Percentiles rank a stretch among this genome's conserved stretches.
Conservation (phyloP, 2,797 vertebrate genomes). For the Kryptolebias ocellatus region DNA sequence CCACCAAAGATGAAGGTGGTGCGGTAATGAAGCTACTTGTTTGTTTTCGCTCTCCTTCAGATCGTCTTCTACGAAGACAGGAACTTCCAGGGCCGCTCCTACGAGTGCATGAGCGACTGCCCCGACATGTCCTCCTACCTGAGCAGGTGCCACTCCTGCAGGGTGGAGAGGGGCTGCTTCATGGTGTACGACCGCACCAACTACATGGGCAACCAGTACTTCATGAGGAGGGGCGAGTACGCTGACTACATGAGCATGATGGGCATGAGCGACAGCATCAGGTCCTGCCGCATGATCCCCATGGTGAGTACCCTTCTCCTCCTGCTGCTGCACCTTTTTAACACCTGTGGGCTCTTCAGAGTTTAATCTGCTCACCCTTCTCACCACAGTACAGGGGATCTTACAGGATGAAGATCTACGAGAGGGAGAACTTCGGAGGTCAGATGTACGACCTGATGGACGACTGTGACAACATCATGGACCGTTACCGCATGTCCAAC, state of each 20-base stretch:
- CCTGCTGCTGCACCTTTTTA: neutral
- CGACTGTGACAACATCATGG: slow-evolving; percentile 78
- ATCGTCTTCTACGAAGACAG: slow-evolving; percentile 81
- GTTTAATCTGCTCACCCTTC: slow-evolving; percentile 1
- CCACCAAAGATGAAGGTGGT: too few relatives aligned
- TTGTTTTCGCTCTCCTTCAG: slow-evolving; percentile 35
- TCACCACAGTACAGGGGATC: slow-evolving; percentile 72
- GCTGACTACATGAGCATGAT: slow-evolving; percentile 76
- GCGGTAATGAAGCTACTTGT: too few relatives aligned
- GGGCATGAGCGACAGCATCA: slow-evolving; percentile 72
- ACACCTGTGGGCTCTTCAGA: neutral
- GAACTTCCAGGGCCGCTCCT: slow-evolving; percentile 81
- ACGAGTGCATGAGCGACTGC: slow-evolving; percentile 79
- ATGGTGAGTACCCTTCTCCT: slow-evolving; percentile 54
- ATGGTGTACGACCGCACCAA: slow-evolving; percentile 77
- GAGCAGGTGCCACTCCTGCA: slow-evolving; percentile 80
- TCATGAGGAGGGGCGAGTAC: slow-evolving; percentile 78
- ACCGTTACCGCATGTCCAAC: slow-evolving; percentile 77
- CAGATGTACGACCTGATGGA: slow-evolving; percentile 79
- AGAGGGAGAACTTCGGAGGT: slow-evolving; percentile 80
- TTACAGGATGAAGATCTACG: slow-evolving; percentile 81
- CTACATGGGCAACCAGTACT: slow-evolving; percentile 79
- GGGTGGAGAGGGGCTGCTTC: slow-evolving; percentile 77
- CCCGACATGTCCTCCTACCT: slow-evolving; percentile 78
- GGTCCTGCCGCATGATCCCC: slow-evolving; percentile 77